phyloP scores from a whole-genome alignment of 1,140 invertebrate genomes.

The Pomacea maculata region DNA sequence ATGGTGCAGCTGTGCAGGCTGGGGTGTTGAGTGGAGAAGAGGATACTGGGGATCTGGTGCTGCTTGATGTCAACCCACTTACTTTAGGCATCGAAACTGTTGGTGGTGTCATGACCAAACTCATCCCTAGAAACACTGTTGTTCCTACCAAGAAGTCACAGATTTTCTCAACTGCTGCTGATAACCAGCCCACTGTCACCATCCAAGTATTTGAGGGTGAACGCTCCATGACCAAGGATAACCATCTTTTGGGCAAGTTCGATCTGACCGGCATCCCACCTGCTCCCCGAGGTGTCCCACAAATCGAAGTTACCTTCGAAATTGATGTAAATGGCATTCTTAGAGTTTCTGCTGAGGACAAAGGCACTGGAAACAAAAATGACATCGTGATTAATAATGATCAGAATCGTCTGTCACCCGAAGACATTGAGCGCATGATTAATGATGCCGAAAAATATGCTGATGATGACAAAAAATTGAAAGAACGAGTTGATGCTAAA shows the following conservation, averaged over 20 bases:
- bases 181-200: slow-evolving; percentile 98
- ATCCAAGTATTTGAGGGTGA: slow-evolving; percentile 99
- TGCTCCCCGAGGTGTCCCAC: slow-evolving; percentile 96
- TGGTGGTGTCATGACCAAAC: slow-evolving; percentile 99
- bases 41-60: slow-evolving; percentile 94
- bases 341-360: slow-evolving; percentile 92
- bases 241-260: slow-evolving; percentile 97
- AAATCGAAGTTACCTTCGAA: slow-evolving; percentile 99
- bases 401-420: slow-evolving; percentile 94
- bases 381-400: slow-evolving; percentile 99
- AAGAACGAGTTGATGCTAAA: slow-evolving; percentile 94
- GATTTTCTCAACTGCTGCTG: slow-evolving; percentile 98
- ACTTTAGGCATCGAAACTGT: slow-evolving; percentile 99
- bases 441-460: slow-evolving; percentile 57
- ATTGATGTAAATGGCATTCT: slow-evolving; percentile 99
- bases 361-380: slow-evolving; percentile 97
- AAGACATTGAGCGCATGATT: slow-evolving; percentile 99
- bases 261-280: slow-evolving; percentile 98
- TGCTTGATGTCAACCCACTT: slow-evolving; percentile 97
- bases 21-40: slow-evolving; percentile 76
- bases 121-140: slow-evolving; percentile 97
- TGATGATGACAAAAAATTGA: slow-evolving; percentile 67
- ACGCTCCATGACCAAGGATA: slow-evolving; percentile 99
- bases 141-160: slow-evolving; percentile 99
- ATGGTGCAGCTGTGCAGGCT: slow-evolving; percentile 98